phyloP scores from a whole-genome alignment of 2,797 vertebrate species.

The Xyrichtys novacula region DNA sequence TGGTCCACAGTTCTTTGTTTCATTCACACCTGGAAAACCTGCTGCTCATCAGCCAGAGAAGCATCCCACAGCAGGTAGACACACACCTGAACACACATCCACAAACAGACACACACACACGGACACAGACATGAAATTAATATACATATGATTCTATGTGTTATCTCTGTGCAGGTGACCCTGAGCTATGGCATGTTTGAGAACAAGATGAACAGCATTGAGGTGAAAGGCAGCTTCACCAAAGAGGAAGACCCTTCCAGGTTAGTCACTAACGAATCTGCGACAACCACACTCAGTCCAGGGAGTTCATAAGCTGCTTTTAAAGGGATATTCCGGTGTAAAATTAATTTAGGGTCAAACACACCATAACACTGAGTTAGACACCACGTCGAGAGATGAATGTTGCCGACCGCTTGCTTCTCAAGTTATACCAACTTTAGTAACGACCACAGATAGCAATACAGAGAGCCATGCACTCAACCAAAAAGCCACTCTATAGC shows the following conservation, averaged over 20 bases:
- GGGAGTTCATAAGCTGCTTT: too few species aligned
- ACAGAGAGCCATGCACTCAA: too few species aligned
- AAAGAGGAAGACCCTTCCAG: constrained; percentile 91
- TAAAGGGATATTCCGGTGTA: too few species aligned
- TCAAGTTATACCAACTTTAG: too few species aligned
- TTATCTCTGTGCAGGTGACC: constrained; percentile 85
- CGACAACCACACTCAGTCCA: too few species aligned
- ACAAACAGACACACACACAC: neutral
- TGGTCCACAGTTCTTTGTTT: constrained; percentile 89
- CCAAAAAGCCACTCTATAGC: too few species aligned
- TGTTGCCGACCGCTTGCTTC: too few species aligned
- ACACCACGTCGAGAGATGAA: too few species aligned
- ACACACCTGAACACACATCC: neutral
- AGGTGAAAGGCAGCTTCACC: constrained; percentile 88
- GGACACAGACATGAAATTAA: neutral
- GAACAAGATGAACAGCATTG: constrained; percentile 91
- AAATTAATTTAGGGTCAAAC: too few species aligned
- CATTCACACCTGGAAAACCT: constrained; percentile 95
- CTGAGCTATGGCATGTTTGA: constrained; percentile 94
- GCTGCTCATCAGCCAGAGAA: constrained; percentile 82
- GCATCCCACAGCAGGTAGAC: constrained; percentile 76
- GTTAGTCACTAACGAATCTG: too few species aligned
- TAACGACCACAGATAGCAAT: too few species aligned
- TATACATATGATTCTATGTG: neutral
- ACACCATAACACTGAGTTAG: too few species aligned